Evolutionary conservation across 2,113 vertebrate genomes (phyloP), one percentile per base, ranked within the genome.

Genomic region (Choloepus hoffmanni): DNA sequence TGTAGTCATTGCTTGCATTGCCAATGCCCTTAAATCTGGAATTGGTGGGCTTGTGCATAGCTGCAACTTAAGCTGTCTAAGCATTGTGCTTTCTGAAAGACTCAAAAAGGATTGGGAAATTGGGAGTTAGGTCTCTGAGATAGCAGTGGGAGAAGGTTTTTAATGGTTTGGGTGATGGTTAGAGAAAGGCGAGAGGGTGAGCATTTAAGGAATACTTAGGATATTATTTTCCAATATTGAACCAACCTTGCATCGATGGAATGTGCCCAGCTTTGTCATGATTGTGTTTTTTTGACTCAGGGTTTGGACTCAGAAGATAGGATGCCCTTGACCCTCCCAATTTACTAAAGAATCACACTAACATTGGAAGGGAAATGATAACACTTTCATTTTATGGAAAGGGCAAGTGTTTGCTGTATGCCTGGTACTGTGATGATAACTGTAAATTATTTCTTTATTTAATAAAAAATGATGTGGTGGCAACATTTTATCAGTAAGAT

Each of bases 361-460:
- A 83, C 28, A 48, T 53, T 65, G 58, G 26, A 89, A 82, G 30
- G 24, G n/a, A 68, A 74, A 65, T 79, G 58, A 15, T 89, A 84
- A 33, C 19, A 70, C 16, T 83, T 86, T 30, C 30, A 58, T 30
- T 85, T 72, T 50, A 96, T 30, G 40, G 60, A 30, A 50, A 70
- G 11, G 21, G 45, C 12, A 24, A 28, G 50, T 50, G 6, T 92
- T 90, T 93, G 28, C 18, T 68, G 4, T 65, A 8, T 65, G 26
- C 36, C 77, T 95, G 18, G 67, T 7, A 12, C 45, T 26, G 7
- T 90, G 84, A 19, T 84, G 55, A 28, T 30, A 67, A 78, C 33
- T 73, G 89, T 43, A 86, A 72, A 74, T 50, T 68, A 81, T 65
- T 85, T 78, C n/a, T 58, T 83, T 83, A 74, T 63, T 55, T 86